Evolutionary conservation across 2,113 vertebrate genomes (phyloP).

Genomic region (Isichthys henryi): DNA sequence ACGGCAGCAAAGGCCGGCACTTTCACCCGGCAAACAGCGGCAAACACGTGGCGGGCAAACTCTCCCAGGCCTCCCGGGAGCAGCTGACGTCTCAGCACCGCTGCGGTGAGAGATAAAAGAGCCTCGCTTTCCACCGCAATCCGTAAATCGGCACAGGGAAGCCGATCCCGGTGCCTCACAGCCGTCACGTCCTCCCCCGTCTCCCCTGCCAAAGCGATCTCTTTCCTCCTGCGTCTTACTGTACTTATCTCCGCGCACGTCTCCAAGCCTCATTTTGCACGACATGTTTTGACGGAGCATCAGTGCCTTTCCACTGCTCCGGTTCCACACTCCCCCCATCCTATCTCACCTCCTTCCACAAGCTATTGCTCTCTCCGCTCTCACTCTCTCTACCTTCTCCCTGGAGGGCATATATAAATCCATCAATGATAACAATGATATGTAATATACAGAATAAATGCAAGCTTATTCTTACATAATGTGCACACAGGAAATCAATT

Average conservation of each 20-base stretch:
- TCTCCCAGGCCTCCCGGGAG: slow-evolving; percentile 19
- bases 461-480: neutral
- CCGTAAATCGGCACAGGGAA: slow-evolving; percentile 33
- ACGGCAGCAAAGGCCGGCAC: neutral
- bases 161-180: slow-evolving; percentile 15
- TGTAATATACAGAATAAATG: neutral
- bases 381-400: neutral
- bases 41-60: neutral
- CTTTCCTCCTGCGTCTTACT: neutral
- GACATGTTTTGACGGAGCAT: neutral
- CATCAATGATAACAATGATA: neutral
- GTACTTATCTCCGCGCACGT: neutral
- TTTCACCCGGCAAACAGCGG: neutral
- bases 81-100: slow-evolving; percentile 25
- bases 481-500: neutral
- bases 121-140: slow-evolving; percentile 6
- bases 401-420: neutral
- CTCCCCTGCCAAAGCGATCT: neutral
- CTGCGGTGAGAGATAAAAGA: neutral
- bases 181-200: neutral
- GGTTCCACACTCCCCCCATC: neutral
- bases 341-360: neutral
- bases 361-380: neutral
- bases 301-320: neutral
- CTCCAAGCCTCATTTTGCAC: neutral